Evolutionary conservation across 2,113 vertebrate species (phyloP).

Genomic region (Propithecus coquereli): DNA sequence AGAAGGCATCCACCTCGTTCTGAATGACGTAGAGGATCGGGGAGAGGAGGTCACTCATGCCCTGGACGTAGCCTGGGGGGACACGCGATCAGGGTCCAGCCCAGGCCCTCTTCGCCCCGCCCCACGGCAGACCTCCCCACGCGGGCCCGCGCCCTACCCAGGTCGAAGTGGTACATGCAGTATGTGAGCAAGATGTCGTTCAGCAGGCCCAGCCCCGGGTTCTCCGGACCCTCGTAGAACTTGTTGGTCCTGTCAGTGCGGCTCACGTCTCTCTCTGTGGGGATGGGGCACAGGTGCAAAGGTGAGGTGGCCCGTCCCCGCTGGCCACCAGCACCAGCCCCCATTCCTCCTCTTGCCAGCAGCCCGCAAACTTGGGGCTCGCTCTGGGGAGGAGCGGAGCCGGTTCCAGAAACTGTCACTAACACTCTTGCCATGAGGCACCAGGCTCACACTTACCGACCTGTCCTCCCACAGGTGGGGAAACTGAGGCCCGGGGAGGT

Average conservation of each 20-base stretch:
- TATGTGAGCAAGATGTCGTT: conserved; percentile 93
- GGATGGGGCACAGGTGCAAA: fast-evolving
- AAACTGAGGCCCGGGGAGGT: not conserved
- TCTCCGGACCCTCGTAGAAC: conserved; percentile 92
- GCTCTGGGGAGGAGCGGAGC: too few relatives aligned
- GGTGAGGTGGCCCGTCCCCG: not conserved
- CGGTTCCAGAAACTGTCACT: not conserved
- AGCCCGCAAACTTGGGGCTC: not conserved
- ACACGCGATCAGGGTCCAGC: not conserved
- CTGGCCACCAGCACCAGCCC: not conserved
- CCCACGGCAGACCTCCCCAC: fast-evolving
- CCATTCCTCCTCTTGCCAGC: fast-evolving
- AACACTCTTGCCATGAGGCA: fast-evolving
- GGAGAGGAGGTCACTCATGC: conserved; percentile 95
- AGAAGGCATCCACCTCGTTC: conserved; percentile 95
- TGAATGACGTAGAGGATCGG: conserved; percentile 91
- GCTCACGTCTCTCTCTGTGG: conserved; percentile 88
- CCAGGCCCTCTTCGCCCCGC: fast-evolving
- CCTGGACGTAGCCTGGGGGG: conserved; percentile 91
- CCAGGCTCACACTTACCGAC: fast-evolving
- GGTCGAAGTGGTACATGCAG: conserved; percentile 96
- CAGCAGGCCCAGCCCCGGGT: conserved; percentile 89
- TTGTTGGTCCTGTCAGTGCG: conserved; percentile 91
- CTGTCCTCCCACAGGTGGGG: not conserved
- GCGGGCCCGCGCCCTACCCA: conserved; percentile 77